Base-by-base conservation (phyloP, 2,113 vertebrate species). In the Zeus faber region DNA sequence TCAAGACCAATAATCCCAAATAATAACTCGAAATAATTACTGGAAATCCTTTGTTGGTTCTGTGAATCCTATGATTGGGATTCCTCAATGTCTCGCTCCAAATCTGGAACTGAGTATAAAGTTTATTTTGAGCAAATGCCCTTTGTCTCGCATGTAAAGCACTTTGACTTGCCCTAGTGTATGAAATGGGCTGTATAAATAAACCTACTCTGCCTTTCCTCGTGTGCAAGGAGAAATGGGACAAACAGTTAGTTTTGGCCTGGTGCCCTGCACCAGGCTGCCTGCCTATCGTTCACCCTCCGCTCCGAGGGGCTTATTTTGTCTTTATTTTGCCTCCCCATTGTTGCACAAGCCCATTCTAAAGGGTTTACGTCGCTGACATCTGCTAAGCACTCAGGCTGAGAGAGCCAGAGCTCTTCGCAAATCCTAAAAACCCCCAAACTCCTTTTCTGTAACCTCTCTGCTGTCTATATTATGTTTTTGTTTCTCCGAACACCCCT, bases 351-450 rank as follows among this genome's bases (percentile, higher is more conserved):
- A 57, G 61, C 65, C 68, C 62, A 52, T 45, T 60, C 73, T 59
- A 78, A 77, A 74, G 70, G 68, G 55, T 75, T 77, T 75, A 62
- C 58, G 46, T 60, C 29, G 45, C 54, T 69, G 71, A 74, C 71
- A 77, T 64, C 58, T 66, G 62, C 51, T 70, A 56, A 80, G 63
- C 64, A 48, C 61, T 65, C 7, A 2, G 60, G 49, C 62, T 66
- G 62, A 76, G 64, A 67, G 52, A 61, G 62, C 47, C 67, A 67
- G 62, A 66, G 44, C 57, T 75, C 59, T 40, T 77, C 74, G 55
- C 71, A 81, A 79, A 77, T 74, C 74, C 68, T 58, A 56, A 72
- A 76, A 64, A 57, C 67, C 40, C 13, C 22, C 18, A 77, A 71
- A 75, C 35, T 22, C 45, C n/a, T 56, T 55, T 51, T 58, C 51